Conservation (phyloP, 2,113 vertebrate species). For the Mesembrinibis cayennensis region DNA sequence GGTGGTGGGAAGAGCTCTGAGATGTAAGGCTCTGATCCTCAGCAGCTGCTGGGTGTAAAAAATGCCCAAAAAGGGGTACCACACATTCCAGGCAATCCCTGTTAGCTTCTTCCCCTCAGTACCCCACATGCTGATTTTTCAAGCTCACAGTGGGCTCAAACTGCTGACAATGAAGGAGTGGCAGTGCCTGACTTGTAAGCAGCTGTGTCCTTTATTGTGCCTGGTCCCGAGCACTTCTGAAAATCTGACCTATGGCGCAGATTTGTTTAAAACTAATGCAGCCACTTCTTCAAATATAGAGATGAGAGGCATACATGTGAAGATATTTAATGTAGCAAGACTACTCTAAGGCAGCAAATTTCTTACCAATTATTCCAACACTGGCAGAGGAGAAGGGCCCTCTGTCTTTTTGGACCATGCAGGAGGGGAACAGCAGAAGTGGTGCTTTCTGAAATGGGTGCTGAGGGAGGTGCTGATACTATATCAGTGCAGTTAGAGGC, state of each 20-base stretch:
- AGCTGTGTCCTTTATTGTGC: background rate
- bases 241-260: background rate
- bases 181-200: background rate
- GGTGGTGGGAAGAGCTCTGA: background rate
- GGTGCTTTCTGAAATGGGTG: background rate
- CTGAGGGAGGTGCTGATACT: background rate
- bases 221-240: background rate
- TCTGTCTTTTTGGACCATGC: background rate
- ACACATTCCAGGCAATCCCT: background rate
- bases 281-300: background rate
- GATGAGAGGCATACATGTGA: fast-evolving
- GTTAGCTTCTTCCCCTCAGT: background rate
- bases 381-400: background rate
- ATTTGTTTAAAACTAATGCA: background rate
- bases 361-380: background rate
- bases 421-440: background rate
- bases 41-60: background rate
- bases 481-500: fast-evolving
- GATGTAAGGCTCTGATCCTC: background rate
- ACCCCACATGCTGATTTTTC: background rate
- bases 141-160: background rate
- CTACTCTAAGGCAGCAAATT: background rate
- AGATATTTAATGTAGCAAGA: background rate
- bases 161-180: background rate
- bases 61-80: background rate